Evolutionary conservation across 1,140 invertebrate species (phyloP).

Genomic region (Cyclargus thomasi): DNA sequence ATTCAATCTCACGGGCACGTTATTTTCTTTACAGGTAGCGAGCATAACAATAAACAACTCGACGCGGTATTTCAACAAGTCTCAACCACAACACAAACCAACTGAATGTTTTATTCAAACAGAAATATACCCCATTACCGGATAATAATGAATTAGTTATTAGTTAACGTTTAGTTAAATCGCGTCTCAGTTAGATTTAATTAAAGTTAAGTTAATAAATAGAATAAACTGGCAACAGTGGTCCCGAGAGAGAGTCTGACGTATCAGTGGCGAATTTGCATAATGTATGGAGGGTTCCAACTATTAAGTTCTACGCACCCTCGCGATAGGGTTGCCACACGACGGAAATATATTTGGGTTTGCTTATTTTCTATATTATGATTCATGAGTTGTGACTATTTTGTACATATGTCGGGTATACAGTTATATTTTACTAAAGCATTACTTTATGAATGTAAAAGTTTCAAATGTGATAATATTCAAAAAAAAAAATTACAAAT

Average conservation of each 20-base stretch:
- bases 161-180: conserved; percentile 15
- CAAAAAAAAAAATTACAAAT: too few species aligned
- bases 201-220: conserved; percentile 72
- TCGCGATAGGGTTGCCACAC: conserved; percentile 16
- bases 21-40: too few species aligned
- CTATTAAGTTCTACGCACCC: conserved; percentile 66
- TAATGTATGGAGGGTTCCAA: conserved; percentile 69
- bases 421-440: too few species aligned
- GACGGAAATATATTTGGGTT: background rate
- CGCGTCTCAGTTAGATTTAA: conserved; percentile 46
- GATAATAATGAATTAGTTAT: conserved; percentile 9
- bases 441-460: too few species aligned
- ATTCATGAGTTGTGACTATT: too few species aligned
- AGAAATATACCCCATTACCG: conserved; percentile 1
- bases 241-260: conserved; percentile 66
- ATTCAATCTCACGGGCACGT: too few species aligned
- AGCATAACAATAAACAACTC: background rate
- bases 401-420: too few species aligned
- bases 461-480: too few species aligned
- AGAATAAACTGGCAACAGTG: conserved; percentile 69
- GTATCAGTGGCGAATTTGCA: conserved; percentile 72
- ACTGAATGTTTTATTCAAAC: background rate
- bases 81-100: background rate
- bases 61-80: background rate
- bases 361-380: too few species aligned